These are phyloP conservation scores for Eumaeus atala DNA, from an alignment of 1,140 invertebrate species.

Conservation along the genomic window DNA sequence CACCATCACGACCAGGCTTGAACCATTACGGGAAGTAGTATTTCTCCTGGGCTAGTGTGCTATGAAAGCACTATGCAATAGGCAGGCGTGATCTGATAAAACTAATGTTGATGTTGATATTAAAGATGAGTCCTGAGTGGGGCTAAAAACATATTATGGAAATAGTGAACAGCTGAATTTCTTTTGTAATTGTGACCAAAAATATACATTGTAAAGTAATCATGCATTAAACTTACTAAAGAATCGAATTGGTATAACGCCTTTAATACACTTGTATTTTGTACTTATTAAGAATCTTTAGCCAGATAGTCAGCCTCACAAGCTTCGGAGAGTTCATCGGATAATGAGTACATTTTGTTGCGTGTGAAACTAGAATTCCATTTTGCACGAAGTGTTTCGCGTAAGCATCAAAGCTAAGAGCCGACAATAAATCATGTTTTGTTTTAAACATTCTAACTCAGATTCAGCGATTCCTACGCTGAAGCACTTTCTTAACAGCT, in stretches of 20 bases:
- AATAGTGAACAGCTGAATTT: too few species aligned
- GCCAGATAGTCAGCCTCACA: slow-evolving; percentile 10
- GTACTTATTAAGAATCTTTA: slow-evolving; percentile 10
- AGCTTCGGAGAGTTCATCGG: slow-evolving; percentile 54
- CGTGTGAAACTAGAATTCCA: slow-evolving; percentile 72
- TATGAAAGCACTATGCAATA: too few species aligned
- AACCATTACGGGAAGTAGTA: too few species aligned
- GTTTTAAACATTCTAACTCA: slow-evolving; percentile 55
- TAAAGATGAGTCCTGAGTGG: too few species aligned
- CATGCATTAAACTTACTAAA: neutral
- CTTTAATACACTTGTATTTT: slow-evolving; percentile 10
- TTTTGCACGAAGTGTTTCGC: slow-evolving; percentile 62
- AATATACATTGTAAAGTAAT: too few species aligned
- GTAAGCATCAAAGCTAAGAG: slow-evolving; percentile 57
- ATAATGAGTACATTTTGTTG: slow-evolving; percentile 69
- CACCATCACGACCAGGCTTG: too few species aligned
- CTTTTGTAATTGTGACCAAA: too few species aligned
- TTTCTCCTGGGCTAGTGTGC: too few species aligned
- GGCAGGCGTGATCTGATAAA: too few species aligned
- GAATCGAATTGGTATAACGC: neutral
- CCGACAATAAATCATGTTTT: slow-evolving; percentile 63
- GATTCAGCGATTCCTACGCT: slow-evolving; percentile 49
- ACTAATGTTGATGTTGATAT: too few species aligned
- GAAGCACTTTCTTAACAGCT: slow-evolving; percentile 55
- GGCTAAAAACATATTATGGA: too few species aligned